Evolutionary conservation across 2,797 vertebrate genomes (phyloP).

Genomic region (Siniperca undulata): DNA sequence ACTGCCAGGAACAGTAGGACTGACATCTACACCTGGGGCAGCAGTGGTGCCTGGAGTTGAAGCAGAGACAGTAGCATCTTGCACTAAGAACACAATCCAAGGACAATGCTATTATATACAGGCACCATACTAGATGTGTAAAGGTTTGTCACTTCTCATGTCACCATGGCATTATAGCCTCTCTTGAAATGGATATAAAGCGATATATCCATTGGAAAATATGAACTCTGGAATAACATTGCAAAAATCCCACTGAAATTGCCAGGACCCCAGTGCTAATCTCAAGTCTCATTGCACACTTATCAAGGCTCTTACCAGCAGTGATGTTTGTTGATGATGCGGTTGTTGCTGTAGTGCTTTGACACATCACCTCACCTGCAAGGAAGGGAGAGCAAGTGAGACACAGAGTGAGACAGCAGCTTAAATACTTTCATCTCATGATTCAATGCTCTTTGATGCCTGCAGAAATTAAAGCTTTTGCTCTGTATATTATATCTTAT

Average conservation of each 20-base stretch:
- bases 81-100: background rate
- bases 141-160: background rate
- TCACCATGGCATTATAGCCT: background rate
- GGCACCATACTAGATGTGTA: background rate
- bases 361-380: slow-evolving; percentile 71
- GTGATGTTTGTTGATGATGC: fast-evolving
- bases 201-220: background rate
- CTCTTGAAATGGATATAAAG: background rate
- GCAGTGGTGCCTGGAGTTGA: fast-evolving
- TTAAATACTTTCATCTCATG: background rate
- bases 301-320: slow-evolving; percentile 18
- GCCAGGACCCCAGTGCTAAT: background rate
- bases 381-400: slow-evolving; percentile 10
- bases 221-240: background rate
- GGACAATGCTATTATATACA: background rate
- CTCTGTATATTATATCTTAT: too few relatives aligned
- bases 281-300: background rate
- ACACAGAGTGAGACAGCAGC: background rate
- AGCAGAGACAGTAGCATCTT: fast-evolving
- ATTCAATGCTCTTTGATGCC: background rate
- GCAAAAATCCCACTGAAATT: background rate
- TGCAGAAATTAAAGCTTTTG: background rate
- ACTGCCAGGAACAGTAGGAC: fast-evolving
- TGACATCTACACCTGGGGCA: fast-evolving
- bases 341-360: background rate